Evolutionary conservation across 2,113 vertebrate genomes (phyloP).

Genomic region (Nibea albiflora): DNA sequence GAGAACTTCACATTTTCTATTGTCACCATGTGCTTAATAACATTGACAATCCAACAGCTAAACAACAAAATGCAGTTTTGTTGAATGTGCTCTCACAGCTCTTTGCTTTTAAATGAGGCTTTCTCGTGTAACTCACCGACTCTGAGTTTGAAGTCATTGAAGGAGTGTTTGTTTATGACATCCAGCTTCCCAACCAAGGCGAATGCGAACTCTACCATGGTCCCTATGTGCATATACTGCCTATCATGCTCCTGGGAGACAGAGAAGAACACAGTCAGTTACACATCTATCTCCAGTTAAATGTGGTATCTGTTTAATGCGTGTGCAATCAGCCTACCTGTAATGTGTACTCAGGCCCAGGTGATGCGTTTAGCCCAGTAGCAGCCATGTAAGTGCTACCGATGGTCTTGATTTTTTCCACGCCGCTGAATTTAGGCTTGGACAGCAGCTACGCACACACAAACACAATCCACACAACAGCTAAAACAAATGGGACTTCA

Average conservation of each 20-base stretch:
- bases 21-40: neutral
- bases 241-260: constrained; percentile 91
- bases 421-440: constrained; percentile 98
- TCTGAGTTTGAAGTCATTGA: constrained; percentile 97
- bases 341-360: constrained; percentile 89
- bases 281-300: neutral
- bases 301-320: neutral
- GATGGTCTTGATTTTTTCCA: constrained; percentile 99
- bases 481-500: neutral
- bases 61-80: neutral
- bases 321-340: constrained; percentile 83
- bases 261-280: constrained; percentile 4
- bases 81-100: neutral
- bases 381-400: constrained; percentile 99
- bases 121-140: constrained; percentile 87
- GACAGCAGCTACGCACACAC: constrained; percentile 87
- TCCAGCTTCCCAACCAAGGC: constrained; percentile 96
- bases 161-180: constrained; percentile 98
- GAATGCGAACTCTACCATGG: constrained; percentile 98
- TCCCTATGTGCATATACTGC: constrained; percentile 97
- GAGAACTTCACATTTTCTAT: neutral
- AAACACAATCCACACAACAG: constrained; percentile 17
- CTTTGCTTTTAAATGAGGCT: neutral
- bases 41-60: neutral
- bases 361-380: constrained; percentile 92